Evolutionary conservation across 2,113 vertebrate genomes (phyloP).

Genomic region (Falco punctatus): DNA sequence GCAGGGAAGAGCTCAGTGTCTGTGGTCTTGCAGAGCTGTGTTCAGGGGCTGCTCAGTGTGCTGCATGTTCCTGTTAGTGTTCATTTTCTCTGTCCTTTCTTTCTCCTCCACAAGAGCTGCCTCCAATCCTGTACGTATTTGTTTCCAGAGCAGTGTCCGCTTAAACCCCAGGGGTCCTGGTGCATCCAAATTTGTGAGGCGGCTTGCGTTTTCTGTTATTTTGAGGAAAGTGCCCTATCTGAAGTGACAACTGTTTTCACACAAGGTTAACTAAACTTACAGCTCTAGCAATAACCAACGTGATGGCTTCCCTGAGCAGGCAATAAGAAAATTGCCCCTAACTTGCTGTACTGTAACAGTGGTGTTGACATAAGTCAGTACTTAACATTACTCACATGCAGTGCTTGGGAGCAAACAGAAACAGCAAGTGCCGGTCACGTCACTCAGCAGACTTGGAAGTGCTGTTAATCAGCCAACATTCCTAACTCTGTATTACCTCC

Average conservation of each 20-base stretch:
- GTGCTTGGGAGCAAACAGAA: not conserved
- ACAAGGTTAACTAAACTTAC: not conserved
- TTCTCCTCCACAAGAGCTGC: not conserved
- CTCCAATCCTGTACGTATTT: not conserved
- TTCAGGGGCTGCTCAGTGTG: not conserved
- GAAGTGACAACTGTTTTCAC: not conserved
- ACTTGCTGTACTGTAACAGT: not conserved
- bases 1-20: not conserved
- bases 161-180: not conserved
- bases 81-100: not conserved
- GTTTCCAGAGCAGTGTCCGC: not conserved
- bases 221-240: not conserved
- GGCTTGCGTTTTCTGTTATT: not conserved
- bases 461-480: not conserved
- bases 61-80: not conserved
- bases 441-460: not conserved
- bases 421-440: fast-evolving
- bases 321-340: not conserved
- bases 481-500: not conserved
- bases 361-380: not conserved
- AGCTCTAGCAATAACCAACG: not conserved
- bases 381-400: not conserved
- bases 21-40: not conserved
- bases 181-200: not conserved
- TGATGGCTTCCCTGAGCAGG: not conserved